A percentile compares a stretch with the other conserved stretches of the same genome.
Conservation (phyloP, 2,888 invertebrate species). For the Ophion ventricosus region DNA sequence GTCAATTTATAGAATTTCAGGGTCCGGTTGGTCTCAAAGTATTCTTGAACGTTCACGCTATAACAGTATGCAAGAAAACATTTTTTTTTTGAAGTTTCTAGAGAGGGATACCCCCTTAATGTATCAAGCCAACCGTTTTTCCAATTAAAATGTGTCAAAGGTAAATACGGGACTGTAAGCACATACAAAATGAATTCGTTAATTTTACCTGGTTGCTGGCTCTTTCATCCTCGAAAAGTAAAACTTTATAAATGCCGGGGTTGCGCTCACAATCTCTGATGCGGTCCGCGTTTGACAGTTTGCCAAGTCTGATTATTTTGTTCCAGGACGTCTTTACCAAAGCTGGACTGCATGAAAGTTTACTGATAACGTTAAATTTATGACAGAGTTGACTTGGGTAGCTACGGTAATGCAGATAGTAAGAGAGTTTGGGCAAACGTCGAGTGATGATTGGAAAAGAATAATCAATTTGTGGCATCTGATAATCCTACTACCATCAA, state of each 20-base stretch:
- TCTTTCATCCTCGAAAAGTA: background rate
- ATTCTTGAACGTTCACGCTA: no score
- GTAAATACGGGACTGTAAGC: no score
- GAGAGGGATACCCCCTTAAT: no score
- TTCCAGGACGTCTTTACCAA: background rate
- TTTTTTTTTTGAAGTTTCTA: no score
- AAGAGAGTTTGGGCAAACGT: background rate
- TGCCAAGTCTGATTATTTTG: background rate
- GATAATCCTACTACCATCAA: background rate
- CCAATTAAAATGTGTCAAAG: no score
- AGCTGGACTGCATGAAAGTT: background rate
- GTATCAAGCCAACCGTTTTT: no score
- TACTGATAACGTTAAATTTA: background rate
- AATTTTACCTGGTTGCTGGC: background rate
- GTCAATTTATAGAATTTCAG: no score
- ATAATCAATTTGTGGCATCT: background rate
- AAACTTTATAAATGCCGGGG: background rate
- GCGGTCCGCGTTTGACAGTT: background rate
- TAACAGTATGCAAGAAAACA: no score
- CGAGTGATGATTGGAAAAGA: background rate
- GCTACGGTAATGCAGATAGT: background rate
- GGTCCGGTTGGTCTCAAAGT: no score
- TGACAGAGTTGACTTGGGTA: background rate
- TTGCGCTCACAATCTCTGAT: background rate
- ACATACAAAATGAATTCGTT: background rate